These are phyloP conservation scores for Embiotoca jacksoni DNA, from an alignment of 2,113 vertebrate species.

Conservation along the genomic window DNA sequence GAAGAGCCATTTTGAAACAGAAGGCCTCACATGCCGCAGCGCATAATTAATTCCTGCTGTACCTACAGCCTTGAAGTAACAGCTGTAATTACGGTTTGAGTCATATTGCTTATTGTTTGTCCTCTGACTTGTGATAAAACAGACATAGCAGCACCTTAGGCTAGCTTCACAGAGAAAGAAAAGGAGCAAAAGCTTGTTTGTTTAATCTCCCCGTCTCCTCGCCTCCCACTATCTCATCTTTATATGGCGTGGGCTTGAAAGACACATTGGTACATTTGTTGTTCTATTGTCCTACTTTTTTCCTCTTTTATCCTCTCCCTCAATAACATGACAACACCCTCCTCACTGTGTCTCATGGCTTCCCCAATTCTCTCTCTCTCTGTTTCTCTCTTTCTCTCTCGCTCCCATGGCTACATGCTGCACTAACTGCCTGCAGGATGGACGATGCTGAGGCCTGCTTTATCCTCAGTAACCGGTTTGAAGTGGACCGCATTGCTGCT, in stretches of 20 bases:
- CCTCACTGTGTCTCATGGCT: constrained; percentile 51
- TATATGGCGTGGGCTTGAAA: constrained; percentile 63
- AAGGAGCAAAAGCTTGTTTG: constrained; percentile 48
- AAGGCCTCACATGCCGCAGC: not conserved
- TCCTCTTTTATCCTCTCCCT: constrained; percentile 67
- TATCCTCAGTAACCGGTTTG: constrained; percentile 89
- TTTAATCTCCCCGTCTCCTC: constrained; percentile 60
- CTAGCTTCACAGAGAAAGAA: constrained; percentile 41
- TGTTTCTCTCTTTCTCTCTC: constrained; percentile 29
- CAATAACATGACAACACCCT: constrained; percentile 71
- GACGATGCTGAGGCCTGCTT: constrained; percentile 90
- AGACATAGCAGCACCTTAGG: constrained; percentile 14
- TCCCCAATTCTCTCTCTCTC: constrained; percentile 42
- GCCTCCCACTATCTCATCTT: constrained; percentile 62
- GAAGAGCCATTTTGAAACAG: not conserved
- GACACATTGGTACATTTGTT: constrained; percentile 66
- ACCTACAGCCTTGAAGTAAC: constrained; percentile 28
- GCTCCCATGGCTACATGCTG: constrained; percentile 55
- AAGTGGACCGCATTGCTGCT: constrained; percentile 89
- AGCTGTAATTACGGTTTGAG: constrained; percentile 55
- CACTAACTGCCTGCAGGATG: constrained; percentile 83
- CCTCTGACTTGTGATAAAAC: constrained; percentile 42
- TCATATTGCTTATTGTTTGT: constrained; percentile 56
- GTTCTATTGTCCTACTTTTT: constrained; percentile 67
- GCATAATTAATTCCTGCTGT: constrained; percentile 44